A percentile compares a stretch with the other conserved stretches of the same genome.
Conservation (phyloP, 1,140 invertebrate species). For the Zaprionus taronus region DNA sequence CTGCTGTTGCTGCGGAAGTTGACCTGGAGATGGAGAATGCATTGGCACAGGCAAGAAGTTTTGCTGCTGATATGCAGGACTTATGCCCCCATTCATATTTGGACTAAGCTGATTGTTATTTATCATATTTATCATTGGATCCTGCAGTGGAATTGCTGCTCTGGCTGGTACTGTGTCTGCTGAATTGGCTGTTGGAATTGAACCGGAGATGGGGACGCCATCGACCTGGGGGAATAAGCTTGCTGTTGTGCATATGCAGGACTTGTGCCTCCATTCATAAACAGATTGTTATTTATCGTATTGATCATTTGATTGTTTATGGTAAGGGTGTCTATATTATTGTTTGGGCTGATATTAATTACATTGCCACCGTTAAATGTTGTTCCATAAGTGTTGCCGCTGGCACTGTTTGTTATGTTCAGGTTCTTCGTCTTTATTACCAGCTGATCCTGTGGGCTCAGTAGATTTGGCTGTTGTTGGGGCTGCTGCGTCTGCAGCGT, state of each 20-base stretch:
- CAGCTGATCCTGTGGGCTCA: not conserved
- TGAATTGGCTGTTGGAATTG: not conserved
- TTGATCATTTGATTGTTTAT: not conserved
- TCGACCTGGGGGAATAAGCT: not conserved
- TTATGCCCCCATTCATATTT: not conserved
- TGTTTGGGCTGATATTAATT: not conserved
- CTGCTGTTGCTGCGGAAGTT: not conserved
- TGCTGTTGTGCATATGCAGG: not conserved
- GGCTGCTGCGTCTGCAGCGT: not conserved
- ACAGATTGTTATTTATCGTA: not conserved
- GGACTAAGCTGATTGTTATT: not conserved
- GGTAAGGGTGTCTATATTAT: not conserved
- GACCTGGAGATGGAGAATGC: not conserved
- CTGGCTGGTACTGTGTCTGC: not conserved
- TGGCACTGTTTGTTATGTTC: slow-evolving; percentile 13
- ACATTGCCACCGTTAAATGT: not conserved
- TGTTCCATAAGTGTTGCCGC: not conserved
- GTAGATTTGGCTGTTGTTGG: not conserved
- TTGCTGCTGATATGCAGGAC: not conserved
- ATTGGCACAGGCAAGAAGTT: not conserved
- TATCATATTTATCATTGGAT: not conserved
- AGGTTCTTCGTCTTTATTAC: not conserved
- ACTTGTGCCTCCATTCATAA: not conserved
- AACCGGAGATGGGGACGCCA: not conserved
- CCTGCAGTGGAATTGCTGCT: slow-evolving; percentile 15